Evolutionary conservation across 2,888 invertebrate genomes (phyloP).

Genomic region (Hypolimnas misippus): DNA sequence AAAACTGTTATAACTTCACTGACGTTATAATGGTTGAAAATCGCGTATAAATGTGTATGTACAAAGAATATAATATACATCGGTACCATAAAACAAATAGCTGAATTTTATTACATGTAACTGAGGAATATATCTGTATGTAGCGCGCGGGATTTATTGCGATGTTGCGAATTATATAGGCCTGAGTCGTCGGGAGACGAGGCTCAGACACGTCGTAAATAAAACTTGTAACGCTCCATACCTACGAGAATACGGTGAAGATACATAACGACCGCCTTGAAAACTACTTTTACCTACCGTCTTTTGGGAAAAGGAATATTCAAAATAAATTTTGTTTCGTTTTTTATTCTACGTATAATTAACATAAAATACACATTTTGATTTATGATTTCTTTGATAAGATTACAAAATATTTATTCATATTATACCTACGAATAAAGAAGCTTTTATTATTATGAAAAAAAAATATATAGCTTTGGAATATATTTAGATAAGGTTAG

Average conservation of each 20-base stretch:
- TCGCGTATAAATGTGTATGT: too few species aligned
- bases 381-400: too few species aligned
- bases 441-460: too few species aligned
- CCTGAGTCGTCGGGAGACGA: slow-evolving; percentile 22
- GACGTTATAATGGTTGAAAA: too few species aligned
- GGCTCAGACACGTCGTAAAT: slow-evolving; percentile 26
- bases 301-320: too few species aligned
- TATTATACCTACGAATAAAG: too few species aligned
- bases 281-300: neutral
- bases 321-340: neutral
- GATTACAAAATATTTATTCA: too few species aligned
- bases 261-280: slow-evolving; percentile 7
- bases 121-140: slow-evolving; percentile 1
- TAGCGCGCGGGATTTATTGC: slow-evolving; percentile 6
- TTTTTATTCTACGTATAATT: too few species aligned
- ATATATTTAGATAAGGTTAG: too few species aligned
- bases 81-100: neutral
- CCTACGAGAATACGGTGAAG: slow-evolving; percentile 1
- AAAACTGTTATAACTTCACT: too few species aligned
- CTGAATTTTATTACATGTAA: neutral
- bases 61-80: neutral
- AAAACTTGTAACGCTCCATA: slow-evolving; percentile 20
- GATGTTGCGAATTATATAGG: slow-evolving; percentile 16
- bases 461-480: too few species aligned
- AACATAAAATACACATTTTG: too few species aligned